A percentile compares a stretch with the other conserved stretches of the same genome.
Conservation (phyloP, 1,140 invertebrate species). For the Drosophila kanapiae region DNA sequence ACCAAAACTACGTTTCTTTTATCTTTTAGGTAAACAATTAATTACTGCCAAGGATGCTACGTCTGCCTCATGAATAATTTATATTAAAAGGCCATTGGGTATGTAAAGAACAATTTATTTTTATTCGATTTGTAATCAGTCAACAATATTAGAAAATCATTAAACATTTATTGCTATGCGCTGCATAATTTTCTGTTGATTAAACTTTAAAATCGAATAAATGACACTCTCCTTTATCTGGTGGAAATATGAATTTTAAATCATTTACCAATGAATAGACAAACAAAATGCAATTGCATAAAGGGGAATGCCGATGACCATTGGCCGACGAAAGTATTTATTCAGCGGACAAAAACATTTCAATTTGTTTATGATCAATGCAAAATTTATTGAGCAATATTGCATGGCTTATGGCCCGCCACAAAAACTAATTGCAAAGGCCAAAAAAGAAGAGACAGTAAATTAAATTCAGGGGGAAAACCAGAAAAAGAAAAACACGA, state of each 20-base stretch:
- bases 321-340: conserved; percentile 2
- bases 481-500: background rate
- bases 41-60: background rate
- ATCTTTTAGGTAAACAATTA: background rate
- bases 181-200: background rate
- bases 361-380: conserved; percentile 56
- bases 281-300: conserved; percentile 18
- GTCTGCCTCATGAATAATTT: too few species aligned
- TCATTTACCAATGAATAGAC: conserved; percentile 19
- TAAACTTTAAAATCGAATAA: conserved; percentile 6
- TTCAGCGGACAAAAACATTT: conserved; percentile 22
- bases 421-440: conserved; percentile 43
- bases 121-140: background rate
- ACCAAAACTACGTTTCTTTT: too few species aligned
- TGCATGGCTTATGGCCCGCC: conserved; percentile 38
- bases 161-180: background rate
- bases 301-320: conserved; percentile 18
- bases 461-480: conserved; percentile 23
- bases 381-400: conserved; percentile 69
- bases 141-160: background rate
- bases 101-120: background rate
- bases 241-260: conserved; percentile 22
- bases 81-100: background rate
- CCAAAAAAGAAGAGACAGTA: conserved; percentile 30
- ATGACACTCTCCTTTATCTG: too few species aligned